Percentiles rank a stretch among this genome's conserved stretches.
These are phyloP conservation scores for Corythornis cristatus DNA, from an alignment of 2,113 vertebrate species.

Conservation along the genomic window DNA sequence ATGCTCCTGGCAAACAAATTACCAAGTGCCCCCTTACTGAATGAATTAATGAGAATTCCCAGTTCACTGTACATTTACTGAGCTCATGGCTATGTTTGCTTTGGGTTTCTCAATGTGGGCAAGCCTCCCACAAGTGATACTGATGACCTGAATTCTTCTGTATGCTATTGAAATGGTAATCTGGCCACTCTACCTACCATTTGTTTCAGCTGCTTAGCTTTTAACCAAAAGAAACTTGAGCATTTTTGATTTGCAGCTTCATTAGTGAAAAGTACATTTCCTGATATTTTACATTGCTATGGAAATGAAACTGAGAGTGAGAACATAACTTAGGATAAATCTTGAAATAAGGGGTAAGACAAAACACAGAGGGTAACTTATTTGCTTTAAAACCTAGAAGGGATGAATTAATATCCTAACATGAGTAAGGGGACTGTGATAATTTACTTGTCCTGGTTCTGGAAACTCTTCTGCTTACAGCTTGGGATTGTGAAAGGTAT, in stretches of 20 bases:
- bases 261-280: neutral
- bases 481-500: neutral
- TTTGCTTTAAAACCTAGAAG: neutral
- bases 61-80: neutral
- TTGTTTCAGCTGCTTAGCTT: neutral
- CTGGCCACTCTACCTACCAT: neutral
- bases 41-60: neutral
- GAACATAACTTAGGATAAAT: neutral
- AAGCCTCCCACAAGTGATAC: neutral
- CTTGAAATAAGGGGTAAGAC: neutral
- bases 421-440: neutral
- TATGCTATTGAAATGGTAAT: neutral
- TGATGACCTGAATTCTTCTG: neutral
- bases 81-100: neutral
- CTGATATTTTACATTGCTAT: neutral
- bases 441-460: neutral
- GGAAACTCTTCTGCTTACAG: neutral
- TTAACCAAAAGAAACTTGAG: neutral
- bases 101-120: neutral
- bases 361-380: neutral
- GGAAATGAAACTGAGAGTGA: neutral
- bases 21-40: neutral
- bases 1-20: constrained; percentile 7
- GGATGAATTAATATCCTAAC: neutral
- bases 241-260: neutral